Conservation (phyloP, 2,888 invertebrate genomes). For the Drepanosiphum platanoidis region DNA sequence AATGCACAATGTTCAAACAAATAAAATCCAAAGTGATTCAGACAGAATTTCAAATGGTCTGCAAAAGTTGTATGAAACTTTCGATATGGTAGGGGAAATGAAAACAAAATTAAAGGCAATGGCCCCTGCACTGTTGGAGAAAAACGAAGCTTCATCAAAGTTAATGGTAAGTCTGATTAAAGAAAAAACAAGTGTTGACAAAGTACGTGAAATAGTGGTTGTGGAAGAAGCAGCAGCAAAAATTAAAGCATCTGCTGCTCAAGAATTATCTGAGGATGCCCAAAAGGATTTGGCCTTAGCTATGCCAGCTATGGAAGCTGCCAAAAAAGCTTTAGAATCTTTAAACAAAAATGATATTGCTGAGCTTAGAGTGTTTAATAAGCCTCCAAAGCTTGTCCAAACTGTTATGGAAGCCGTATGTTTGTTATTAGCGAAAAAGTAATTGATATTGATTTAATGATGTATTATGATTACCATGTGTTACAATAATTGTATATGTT, state of each 20-base stretch:
- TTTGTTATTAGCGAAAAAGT: conserved; percentile 82
- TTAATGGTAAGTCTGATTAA: conserved; percentile 80
- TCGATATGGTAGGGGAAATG: conserved; percentile 84
- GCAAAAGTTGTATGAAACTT: conserved; percentile 84
- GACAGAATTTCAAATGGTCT: conserved; percentile 81
- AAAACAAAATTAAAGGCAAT: conserved; percentile 82
- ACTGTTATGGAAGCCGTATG: conserved; percentile 94
- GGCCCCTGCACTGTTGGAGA: conserved; percentile 82
- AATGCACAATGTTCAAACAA: conserved; percentile 78
- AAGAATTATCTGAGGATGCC: conserved; percentile 85
- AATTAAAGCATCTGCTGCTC: conserved; percentile 87
- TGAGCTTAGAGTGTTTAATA: conserved; percentile 73
- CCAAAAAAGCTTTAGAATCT: conserved; percentile 83
- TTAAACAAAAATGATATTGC: conserved; percentile 91
- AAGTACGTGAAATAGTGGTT: conserved; percentile 81
- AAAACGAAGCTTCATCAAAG: conserved; percentile 79
- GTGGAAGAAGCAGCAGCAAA: conserved; percentile 86
- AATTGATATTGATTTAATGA: conserved; percentile 66
- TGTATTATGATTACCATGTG: background rate
- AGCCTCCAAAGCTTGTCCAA: conserved; percentile 85
- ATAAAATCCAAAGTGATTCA: conserved; percentile 71
- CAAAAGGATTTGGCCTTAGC: conserved; percentile 86
- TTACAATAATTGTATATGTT: background rate
- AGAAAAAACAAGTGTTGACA: conserved; percentile 84
- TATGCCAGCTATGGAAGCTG: conserved; percentile 85